A percentile compares a stretch with the other conserved stretches of the same genome.
phyloP scores from a whole-genome alignment of 2,888 invertebrate species.

The Hoplodrina ambigua region DNA sequence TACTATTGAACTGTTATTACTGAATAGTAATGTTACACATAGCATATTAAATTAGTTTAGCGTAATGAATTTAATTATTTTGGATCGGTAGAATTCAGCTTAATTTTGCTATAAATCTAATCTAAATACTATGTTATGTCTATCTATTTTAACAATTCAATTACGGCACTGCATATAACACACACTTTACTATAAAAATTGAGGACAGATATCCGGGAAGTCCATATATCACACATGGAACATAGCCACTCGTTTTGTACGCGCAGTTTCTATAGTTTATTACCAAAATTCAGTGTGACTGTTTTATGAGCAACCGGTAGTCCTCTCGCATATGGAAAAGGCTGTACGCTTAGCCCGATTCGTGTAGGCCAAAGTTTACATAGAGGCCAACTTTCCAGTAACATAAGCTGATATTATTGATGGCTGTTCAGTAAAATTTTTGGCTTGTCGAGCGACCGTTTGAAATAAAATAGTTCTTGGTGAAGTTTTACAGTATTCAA shows the following conservation, averaged over 20 bases:
- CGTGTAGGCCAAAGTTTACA: slow-evolving; percentile 11
- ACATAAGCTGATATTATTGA: slow-evolving; percentile 23
- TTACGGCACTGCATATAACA: slow-evolving; percentile 13
- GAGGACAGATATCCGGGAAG: slow-evolving; percentile 57
- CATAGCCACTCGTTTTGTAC: slow-evolving; percentile 55
- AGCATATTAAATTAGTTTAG: too few species aligned
- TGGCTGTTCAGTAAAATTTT: slow-evolving; percentile 34
- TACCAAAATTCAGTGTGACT: slow-evolving; percentile 49
- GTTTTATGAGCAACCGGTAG: slow-evolving; percentile 49
- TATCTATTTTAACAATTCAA: slow-evolving; percentile 23
- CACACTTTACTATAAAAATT: slow-evolving; percentile 51
- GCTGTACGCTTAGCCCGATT: slow-evolving; percentile 7
- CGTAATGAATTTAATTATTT: too few species aligned
- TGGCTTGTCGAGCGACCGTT: not conserved
- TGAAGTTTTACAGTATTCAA: slow-evolving; percentile 11
- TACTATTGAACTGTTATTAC: too few species aligned
- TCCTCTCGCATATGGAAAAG: slow-evolving; percentile 39
- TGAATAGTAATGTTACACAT: too few species aligned
- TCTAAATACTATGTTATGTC: too few species aligned
- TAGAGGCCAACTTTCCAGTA: slow-evolving; percentile 33
- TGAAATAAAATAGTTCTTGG: not conserved
- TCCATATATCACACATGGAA: slow-evolving; percentile 50
- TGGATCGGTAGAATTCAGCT: too few species aligned
- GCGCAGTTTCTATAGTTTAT: slow-evolving; percentile 51
- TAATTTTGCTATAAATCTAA: too few species aligned